Evolutionary conservation across 1,140 invertebrate genomes (phyloP), one percentile per base, ranked within the genome.

Genomic region (Reticulitermes speratus): DNA sequence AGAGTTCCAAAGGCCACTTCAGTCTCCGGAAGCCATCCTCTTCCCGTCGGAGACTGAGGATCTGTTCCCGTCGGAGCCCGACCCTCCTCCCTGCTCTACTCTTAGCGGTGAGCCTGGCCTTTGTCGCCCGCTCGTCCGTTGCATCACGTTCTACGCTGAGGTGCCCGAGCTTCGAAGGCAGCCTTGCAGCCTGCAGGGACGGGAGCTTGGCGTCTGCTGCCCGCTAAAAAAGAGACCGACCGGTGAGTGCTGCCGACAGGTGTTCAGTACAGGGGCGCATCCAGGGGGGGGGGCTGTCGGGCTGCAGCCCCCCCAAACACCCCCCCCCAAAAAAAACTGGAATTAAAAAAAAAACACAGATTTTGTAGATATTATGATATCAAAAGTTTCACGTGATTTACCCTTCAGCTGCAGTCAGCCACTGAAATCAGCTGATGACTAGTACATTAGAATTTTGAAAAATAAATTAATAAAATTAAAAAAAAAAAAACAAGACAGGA

Each of bases 91-190:
- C 2, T 90, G 89, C 85, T 87, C 83, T 9, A 88, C 88, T 16
- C 52, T 52, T 32, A 87, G 23, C n/a, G 89, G 89, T 0, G 88
- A 89, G 44, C 87, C 87, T 0, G 91, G 91, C 44, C 85, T 88
- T 12, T 92, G 91, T 85, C 89, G 90, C 45, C 90, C 91, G 12
- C 88, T 92, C 16, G 90, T 91, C 38, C 90, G 90, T 86, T 92
- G 92, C 87, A 89, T 91, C 32, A 89, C 90, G 16, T 92, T 92
- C 87, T 92, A 91, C 87, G 90, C 91, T 0, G 91, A 92, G 87
- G 89, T 92, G 44, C 90, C 91, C 0, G 89, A 90, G 85, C 86
- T 92, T 12, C 89, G 90, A 65, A 90, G 90, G 86, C 90, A 90
- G 82, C 91, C 91, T 23, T 92, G 92, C 88, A 85, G 87, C 19